Evolutionary conservation across 2,797 vertebrate genomes (phyloP), one percentile per base, ranked within the genome.

Genomic region (Acanthurus lineatus): DNA sequence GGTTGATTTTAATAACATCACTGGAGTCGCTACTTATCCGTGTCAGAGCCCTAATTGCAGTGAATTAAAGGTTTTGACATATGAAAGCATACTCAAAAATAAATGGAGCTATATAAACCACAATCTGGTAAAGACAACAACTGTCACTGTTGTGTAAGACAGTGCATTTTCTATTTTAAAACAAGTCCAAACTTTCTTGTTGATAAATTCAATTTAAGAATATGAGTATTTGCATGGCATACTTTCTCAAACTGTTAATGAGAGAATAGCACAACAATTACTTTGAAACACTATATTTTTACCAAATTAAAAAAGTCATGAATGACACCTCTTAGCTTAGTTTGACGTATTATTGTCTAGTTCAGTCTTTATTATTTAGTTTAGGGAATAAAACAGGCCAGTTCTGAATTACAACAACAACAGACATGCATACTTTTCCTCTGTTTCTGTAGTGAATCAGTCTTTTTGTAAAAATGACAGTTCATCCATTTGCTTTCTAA

Each of bases 1-100:
- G 20, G 70, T 82, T 73, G n/a, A 22, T 77, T 80, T 80, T 61
- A 83, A 78, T 74, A 69, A 56, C 64, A 64, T 73, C 66, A 76
- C 51, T 77, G 56, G 28, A 69, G 65, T 67, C 35, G 40, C 20
- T 54, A 44, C 12, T 9, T 61, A 48, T 69, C 48, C 17, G 47
- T 54, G 40, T 72, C 49, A 52, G 22, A 56, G 51, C 49, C 32
- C 64, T 76, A 86, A 79, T 61, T 73, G 35, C 45, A 62, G 35
- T 25, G 59, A 35, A 59, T 9, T 60, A 53, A 73, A 63, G 16
- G 22, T 61, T 67, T 83, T 57, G 22, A 40, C 19, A 58, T 32
- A 68, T 16, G 2, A 48, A 49, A n/a, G 48, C 58, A 76, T 45
- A 44, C 32, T 73, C 71, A 61, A 54, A 65, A 79, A 62, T 57